Evolutionary conservation across 2,888 invertebrate genomes (phyloP).

Genomic region (Drosophila macrospina): DNA sequence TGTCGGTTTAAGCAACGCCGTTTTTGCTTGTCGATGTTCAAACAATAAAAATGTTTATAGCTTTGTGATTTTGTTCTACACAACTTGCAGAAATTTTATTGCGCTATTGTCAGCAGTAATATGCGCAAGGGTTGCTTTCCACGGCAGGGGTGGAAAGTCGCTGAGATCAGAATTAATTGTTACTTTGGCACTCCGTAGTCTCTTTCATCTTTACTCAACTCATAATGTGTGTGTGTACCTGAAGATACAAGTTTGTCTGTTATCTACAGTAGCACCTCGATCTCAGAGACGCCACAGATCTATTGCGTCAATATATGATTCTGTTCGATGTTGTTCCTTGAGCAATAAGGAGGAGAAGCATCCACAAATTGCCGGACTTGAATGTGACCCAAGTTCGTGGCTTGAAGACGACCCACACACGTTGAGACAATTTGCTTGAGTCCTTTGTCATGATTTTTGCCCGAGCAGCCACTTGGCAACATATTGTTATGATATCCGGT

Average conservation of each 20-base stretch:
- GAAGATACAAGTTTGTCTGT: background rate
- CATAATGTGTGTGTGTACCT: too few relatives aligned
- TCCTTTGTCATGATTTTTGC: slow-evolving; percentile 50
- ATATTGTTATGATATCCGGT: slow-evolving; percentile 81
- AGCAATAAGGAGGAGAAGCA: slow-evolving; percentile 19
- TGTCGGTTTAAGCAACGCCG: slow-evolving; percentile 63
- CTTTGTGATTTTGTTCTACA: slow-evolving; percentile 75
- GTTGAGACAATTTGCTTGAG: slow-evolving; percentile 33
- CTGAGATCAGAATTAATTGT: slow-evolving; percentile 80
- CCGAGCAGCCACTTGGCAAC: slow-evolving; percentile 70
- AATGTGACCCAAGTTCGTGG: background rate
- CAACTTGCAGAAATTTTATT: slow-evolving; percentile 53
- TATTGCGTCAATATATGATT: slow-evolving; percentile 36
- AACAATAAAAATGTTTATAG: slow-evolving; percentile 73
- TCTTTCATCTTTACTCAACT: too few relatives aligned
- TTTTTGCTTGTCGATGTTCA: slow-evolving; percentile 49
- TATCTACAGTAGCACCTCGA: background rate
- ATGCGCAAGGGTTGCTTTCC: slow-evolving; percentile 57
- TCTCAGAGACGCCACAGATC: background rate
- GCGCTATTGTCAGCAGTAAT: slow-evolving; percentile 76
- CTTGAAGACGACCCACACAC: background rate
- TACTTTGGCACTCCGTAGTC: too few relatives aligned
- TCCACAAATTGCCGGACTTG: slow-evolving; percentile 46
- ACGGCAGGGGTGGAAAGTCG: slow-evolving; percentile 45
- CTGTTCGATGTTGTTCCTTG: slow-evolving; percentile 37